Base-by-base conservation (phyloP, 2,888 invertebrate genomes). In the Drosophila prostipennis region DNA sequence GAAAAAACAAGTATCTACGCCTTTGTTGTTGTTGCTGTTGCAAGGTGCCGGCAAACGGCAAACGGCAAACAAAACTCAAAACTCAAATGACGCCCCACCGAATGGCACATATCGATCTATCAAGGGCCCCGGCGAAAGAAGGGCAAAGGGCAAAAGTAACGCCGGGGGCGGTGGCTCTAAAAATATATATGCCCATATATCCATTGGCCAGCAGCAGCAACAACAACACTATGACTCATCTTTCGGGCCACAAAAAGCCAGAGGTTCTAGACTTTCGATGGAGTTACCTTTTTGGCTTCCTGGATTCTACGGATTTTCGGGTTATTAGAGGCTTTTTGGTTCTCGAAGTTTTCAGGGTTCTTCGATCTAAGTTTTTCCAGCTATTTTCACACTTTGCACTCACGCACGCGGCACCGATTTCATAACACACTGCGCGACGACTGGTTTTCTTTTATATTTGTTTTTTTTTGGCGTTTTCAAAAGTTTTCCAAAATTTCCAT, bases 71-170 rank as follows among this genome's bases (percentile, higher is more conserved):
- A 2, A 2, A 19, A 19, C 1, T 19, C 19, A 68, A 61, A 59
- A 59, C 71, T 72, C 71, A 72, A 64, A 71, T 72, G 71, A 63
- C 51, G 34, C 70, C 56, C 10, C 51, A 34, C 16, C 34, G 37
- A 49, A 6, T 16, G 43, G n/a, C 37, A 64, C 29, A 40, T 57
- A 80, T 81, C 87, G 87, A 86, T 81, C 78, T 78, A 73, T 63
- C 73, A 65, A 49, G 36, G 29, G 29, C 29, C 8, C 29, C 57
- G 39, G 45, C 42, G 29, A 26, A 19, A 11, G 16, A 19, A 19
- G 42, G 42, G 37, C 56, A 34, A 23, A 42, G 45, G 19, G 34
- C 40, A 51, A 39, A 53, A 63, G 64, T 68, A 71, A 70, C 69
- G 52, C 54, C 40, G 43, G 13, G 65, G 37, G 39, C 46, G 37